A percentile compares a stretch with the other conserved stretches of the same genome.
Conservation (phyloP, 2,888 invertebrate species). For the Cryptocheilus praepositus region DNA sequence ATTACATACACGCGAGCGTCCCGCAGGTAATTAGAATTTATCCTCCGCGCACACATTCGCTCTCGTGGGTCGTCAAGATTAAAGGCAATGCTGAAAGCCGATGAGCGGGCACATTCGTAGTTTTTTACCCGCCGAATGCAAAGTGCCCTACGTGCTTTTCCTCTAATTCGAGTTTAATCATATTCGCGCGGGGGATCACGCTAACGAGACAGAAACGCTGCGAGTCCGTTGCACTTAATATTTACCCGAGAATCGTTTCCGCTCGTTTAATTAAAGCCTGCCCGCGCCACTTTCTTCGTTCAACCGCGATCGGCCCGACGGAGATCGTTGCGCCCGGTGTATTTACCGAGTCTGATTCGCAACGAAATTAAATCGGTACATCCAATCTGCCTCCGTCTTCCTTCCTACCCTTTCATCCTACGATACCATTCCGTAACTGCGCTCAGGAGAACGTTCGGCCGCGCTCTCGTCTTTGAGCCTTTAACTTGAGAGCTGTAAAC, state of each 20-base stretch:
- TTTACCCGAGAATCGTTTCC: conserved; percentile 59
- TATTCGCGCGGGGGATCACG: conserved; percentile 47
- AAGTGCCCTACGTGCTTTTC: neutral
- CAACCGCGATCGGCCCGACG: conserved; percentile 49
- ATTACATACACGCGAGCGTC: no score
- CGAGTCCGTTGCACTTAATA: conserved; percentile 50
- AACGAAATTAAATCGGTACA: conserved; percentile 60
- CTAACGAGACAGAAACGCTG: conserved; percentile 50
- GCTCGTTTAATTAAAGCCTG: conserved; percentile 57
- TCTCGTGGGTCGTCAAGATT: neutral
- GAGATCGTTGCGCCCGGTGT: conserved; percentile 34
- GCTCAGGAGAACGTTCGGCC: neutral
- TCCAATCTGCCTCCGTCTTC: conserved; percentile 53
- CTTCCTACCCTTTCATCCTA: conserved; percentile 34
- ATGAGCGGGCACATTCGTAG: neutral
- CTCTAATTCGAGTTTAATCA: conserved; percentile 46
- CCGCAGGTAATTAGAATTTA: no score
- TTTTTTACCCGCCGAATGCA: neutral
- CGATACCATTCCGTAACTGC: conserved; percentile 2
- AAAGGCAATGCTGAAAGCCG: neutral
- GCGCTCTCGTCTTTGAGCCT: conserved; percentile 18
- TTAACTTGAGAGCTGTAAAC: conserved; percentile 5
- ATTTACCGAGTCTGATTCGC: conserved; percentile 58
- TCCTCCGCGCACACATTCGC: no score
- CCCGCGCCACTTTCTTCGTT: conserved; percentile 42